Evolutionary conservation across 2,797 vertebrate species (phyloP).

Genomic region (Spinus pinus): DNA sequence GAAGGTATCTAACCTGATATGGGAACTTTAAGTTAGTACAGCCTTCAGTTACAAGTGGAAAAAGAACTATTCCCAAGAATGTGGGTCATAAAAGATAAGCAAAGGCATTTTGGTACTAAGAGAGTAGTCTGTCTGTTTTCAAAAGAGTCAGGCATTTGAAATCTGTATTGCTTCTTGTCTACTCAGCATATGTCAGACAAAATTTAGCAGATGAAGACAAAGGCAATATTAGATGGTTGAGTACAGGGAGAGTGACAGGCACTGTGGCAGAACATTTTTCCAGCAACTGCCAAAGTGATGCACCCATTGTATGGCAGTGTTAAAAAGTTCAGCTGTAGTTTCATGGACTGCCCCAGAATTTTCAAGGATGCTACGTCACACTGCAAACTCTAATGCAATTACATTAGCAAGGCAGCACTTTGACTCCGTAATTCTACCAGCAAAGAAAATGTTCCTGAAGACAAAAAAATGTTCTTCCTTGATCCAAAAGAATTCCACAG

Average conservation of each 20-base stretch:
- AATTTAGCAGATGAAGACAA: slow-evolving; percentile 50
- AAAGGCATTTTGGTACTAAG: neutral
- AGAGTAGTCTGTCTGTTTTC: neutral
- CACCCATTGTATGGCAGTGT: neutral
- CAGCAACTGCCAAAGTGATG: neutral
- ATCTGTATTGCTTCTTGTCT: neutral
- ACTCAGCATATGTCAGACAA: slow-evolving; percentile 16
- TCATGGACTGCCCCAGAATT: neutral
- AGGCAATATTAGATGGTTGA: slow-evolving; percentile 35
- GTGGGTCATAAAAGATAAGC: neutral
- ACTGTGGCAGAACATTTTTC: slow-evolving; percentile 2
- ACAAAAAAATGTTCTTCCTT: neutral
- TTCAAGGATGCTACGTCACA: neutral
- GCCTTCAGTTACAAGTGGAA: neutral
- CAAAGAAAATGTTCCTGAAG: neutral
- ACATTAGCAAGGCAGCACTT: neutral
- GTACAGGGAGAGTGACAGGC: neutral
- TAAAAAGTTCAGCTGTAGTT: neutral
- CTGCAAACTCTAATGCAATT: neutral
- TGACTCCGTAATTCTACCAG: neutral
- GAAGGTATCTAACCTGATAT: neutral
- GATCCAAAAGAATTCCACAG: neutral
- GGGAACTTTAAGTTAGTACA: neutral
- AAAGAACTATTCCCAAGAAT: neutral
- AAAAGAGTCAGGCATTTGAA: neutral